phyloP scores from a whole-genome alignment of 2,113 vertebrate genomes.

The Python bivittatus region DNA sequence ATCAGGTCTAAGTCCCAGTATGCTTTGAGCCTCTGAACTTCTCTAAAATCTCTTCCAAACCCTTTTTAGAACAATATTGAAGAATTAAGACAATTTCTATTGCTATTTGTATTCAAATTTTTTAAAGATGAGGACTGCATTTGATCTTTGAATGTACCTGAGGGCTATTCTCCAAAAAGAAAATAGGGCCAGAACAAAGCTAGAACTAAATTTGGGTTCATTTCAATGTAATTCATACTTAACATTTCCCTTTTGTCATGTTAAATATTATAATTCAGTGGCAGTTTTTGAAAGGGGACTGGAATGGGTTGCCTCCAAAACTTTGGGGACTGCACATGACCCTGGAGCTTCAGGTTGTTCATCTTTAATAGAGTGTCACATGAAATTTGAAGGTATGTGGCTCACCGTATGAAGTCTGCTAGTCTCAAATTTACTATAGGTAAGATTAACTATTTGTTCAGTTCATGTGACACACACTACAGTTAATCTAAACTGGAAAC shows the following conservation, averaged over 20 bases:
- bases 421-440: background rate
- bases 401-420: background rate
- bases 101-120: background rate
- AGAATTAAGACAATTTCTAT: background rate
- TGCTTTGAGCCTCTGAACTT: background rate
- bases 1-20: background rate
- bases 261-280: background rate
- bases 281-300: background rate
- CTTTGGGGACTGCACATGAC: background rate
- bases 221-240: background rate
- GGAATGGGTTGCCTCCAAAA: background rate
- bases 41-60: background rate
- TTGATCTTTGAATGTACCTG: too few relatives aligned
- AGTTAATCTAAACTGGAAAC: background rate
- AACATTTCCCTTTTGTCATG: background rate
- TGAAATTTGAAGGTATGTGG: background rate
- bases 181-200: background rate
- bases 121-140: background rate
- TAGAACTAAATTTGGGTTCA: background rate
- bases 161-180: too few relatives aligned
- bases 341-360: background rate
- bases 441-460: background rate
- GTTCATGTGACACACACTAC: background rate
- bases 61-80: background rate
- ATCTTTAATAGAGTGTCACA: background rate